Conservation (phyloP, 2,113 vertebrate genomes). For the Pygoscelis adeliae region DNA sequence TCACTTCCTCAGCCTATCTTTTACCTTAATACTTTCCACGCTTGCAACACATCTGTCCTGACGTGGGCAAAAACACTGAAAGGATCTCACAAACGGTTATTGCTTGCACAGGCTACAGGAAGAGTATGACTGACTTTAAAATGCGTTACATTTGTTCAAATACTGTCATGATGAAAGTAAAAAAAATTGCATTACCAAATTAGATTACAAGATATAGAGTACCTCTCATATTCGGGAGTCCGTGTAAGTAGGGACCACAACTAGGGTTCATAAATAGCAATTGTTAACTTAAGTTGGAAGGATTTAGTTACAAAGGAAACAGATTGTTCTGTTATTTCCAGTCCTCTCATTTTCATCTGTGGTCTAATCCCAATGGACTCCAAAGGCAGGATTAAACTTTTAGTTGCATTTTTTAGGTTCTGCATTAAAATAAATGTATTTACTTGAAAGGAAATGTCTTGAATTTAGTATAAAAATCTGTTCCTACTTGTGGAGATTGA, state of each 20-base stretch:
- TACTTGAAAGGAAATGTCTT: background rate
- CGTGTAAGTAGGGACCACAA: background rate
- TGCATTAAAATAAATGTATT: background rate
- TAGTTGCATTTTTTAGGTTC: background rate
- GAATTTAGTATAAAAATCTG: background rate
- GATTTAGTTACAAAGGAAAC: slow-evolving; percentile 4
- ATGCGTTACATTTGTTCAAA: background rate
- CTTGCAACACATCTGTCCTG: background rate
- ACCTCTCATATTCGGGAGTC: background rate
- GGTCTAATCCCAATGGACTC: background rate
- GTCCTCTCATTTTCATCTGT: background rate
- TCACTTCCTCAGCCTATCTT: background rate
- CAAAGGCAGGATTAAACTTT: background rate
- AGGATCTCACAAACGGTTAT: background rate
- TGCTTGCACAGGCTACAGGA: background rate
- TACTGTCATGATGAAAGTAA: background rate
- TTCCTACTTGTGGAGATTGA: background rate
- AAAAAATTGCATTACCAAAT: background rate
- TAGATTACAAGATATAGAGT: background rate
- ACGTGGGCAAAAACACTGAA: background rate
- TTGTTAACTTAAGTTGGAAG: background rate
- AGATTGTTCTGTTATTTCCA: slow-evolving; percentile 1
- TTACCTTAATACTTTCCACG: background rate
- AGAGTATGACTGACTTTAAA: background rate
- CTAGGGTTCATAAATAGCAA: background rate